A percentile compares a stretch with the other conserved stretches of the same genome.
Evolutionary conservation across 2,113 vertebrate genomes (phyloP).

Genomic region (Henicopernis longicauda): DNA sequence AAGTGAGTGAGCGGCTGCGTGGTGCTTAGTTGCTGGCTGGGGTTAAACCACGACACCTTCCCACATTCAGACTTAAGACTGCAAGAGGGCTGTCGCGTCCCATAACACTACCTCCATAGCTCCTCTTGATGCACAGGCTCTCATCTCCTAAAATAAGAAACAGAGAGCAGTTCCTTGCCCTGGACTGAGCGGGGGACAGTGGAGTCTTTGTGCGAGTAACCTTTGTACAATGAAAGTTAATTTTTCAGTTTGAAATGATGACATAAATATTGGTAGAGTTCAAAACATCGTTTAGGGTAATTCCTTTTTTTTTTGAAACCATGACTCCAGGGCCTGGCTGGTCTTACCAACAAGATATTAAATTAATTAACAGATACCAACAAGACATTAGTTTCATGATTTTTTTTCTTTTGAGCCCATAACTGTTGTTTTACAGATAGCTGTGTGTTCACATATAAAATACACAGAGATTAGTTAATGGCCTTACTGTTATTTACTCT

Average conservation of each 20-base stretch:
- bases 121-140: neutral
- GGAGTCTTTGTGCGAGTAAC: neutral
- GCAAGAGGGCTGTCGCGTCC: neutral
- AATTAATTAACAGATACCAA: neutral
- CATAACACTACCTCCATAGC: neutral
- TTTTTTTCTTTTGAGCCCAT: neutral
- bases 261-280: neutral
- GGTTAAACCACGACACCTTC: too few species aligned
- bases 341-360: neutral
- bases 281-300: neutral
- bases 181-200: neutral
- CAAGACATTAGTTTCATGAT: neutral
- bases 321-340: neutral
- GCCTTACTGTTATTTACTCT: neutral
- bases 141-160: neutral
- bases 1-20: too few species aligned
- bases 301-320: neutral
- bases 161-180: neutral
- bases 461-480: neutral
- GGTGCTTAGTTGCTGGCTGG: too few species aligned
- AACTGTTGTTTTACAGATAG: neutral
- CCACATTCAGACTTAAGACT: neutral
- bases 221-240: neutral
- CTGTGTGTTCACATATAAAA: neutral
- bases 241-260: neutral